Conservation (phyloP, 2,888 invertebrate genomes). For the Ypsolopha sequella region DNA sequence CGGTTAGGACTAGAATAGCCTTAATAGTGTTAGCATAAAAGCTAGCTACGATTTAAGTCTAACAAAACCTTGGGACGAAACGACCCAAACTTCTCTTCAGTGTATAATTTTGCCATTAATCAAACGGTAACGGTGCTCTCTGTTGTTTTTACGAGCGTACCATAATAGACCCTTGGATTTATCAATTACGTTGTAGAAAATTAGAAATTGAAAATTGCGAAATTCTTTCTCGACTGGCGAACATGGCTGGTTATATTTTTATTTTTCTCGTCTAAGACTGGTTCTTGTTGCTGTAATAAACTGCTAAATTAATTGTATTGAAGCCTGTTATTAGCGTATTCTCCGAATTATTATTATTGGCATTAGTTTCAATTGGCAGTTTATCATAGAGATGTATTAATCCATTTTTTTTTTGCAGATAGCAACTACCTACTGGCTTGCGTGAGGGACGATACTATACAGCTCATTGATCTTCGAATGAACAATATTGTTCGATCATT, state of each 20-base stretch:
- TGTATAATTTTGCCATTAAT: constrained; percentile 9
- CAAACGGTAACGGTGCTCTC: constrained; percentile 10
- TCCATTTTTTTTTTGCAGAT: constrained; percentile 73
- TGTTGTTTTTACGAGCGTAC: constrained; percentile 4
- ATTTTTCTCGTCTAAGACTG: background rate
- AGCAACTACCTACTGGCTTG: constrained; percentile 91
- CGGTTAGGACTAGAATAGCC: no score
- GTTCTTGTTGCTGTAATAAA: background rate
- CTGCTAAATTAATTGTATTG: no score
- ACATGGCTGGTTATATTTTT: background rate
- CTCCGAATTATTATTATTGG: background rate
- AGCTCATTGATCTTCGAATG: constrained; percentile 94
- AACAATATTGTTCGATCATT: constrained; percentile 92
- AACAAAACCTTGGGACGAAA: background rate
- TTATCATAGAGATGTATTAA: background rate
- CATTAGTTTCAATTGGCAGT: background rate
- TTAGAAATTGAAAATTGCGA: constrained; percentile 2
- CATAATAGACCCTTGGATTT: constrained; percentile 5
- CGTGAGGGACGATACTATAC: constrained; percentile 95
- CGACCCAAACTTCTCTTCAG: background rate
- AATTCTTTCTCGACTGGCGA: background rate
- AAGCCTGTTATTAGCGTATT: background rate
- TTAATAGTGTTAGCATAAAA: background rate
- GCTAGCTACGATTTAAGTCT: no score
- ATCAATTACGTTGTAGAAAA: constrained; percentile 3